A percentile compares a stretch with the other conserved stretches of the same genome.
These are phyloP conservation scores for Lithophane socia DNA, from an alignment of 2,888 invertebrate species.

Conservation along the genomic window DNA sequence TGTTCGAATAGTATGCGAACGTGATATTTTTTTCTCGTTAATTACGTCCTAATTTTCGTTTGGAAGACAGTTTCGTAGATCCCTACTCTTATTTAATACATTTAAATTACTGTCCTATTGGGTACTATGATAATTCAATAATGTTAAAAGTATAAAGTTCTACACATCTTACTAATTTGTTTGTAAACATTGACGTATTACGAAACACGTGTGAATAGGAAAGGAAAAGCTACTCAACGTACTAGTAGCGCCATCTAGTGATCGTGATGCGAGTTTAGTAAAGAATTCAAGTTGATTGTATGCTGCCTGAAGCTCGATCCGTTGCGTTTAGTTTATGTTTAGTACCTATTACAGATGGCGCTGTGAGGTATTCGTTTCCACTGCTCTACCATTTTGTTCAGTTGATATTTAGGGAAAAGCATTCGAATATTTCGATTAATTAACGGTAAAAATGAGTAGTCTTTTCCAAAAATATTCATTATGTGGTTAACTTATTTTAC, in stretches of 20 bases:
- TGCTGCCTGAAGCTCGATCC: slow-evolving; percentile 2
- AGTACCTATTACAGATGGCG: slow-evolving; percentile 54
- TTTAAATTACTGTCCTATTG: neutral
- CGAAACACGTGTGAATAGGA: slow-evolving; percentile 49
- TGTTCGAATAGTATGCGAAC: neutral
- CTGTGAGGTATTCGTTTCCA: neutral
- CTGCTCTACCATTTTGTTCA: slow-evolving; percentile 3
- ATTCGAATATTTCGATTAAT: too few relatives aligned
- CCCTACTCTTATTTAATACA: neutral
- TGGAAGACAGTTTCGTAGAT: neutral
- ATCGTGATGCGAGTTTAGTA: neutral
- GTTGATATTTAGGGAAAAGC: neutral
- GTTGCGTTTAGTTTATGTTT: slow-evolving; percentile 26
- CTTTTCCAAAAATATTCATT: neutral
- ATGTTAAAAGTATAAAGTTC: neutral
- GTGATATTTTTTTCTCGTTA: neutral
- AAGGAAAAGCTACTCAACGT: neutral
- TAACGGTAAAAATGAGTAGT: accelerated
- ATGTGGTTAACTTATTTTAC: neutral
- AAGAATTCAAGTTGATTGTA: slow-evolving; percentile 17
- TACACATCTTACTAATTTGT: slow-evolving; percentile 54
- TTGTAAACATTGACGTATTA: slow-evolving; percentile 61
- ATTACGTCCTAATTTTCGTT: neutral
- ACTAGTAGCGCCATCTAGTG: slow-evolving; percentile 53
- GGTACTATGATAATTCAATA: neutral